A percentile compares a stretch with the other conserved stretches of the same genome.
Conservation (phyloP, 2,113 vertebrate species). For the Sphaerodactylus townsendi region DNA sequence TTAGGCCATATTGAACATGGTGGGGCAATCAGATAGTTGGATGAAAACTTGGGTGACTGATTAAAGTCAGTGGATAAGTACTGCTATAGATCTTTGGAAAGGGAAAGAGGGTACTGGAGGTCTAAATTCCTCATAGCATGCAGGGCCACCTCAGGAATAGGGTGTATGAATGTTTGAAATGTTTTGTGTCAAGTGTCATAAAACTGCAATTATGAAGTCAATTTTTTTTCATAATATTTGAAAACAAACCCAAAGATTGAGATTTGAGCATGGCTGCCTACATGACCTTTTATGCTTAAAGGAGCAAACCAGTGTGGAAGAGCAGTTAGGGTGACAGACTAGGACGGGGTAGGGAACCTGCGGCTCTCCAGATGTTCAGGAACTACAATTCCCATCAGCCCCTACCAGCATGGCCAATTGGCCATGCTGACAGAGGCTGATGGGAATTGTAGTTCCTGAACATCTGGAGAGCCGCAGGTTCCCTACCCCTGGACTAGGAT, state of each 20-base stretch:
- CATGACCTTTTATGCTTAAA: too few species aligned
- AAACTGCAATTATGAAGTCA: conserved; percentile 30
- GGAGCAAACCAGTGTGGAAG: too few species aligned
- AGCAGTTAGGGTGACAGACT: too few species aligned
- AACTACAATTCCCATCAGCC: too few species aligned
- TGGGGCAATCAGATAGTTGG: background rate
- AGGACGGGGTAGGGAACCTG: too few species aligned
- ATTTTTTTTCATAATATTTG: conserved; percentile 1
- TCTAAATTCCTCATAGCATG: background rate
- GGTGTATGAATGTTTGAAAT: background rate
- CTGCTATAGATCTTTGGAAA: background rate
- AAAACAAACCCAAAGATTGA: conserved; percentile 63
- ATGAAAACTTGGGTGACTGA: background rate
- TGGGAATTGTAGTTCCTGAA: too few species aligned
- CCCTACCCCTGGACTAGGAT: too few species aligned
- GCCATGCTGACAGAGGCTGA: too few species aligned
- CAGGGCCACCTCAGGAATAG: background rate
- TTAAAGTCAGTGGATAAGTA: background rate
- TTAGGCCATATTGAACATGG: background rate
- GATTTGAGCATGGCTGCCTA: conserved; percentile 55
- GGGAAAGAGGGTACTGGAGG: background rate
- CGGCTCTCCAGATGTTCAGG: too few species aligned
- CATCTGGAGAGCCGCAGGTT: too few species aligned
- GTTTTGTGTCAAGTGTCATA: conserved; percentile 19
- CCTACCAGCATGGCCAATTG: too few species aligned